Base-by-base conservation (phyloP, 2,888 invertebrate genomes). In the Nomada flava region DNA sequence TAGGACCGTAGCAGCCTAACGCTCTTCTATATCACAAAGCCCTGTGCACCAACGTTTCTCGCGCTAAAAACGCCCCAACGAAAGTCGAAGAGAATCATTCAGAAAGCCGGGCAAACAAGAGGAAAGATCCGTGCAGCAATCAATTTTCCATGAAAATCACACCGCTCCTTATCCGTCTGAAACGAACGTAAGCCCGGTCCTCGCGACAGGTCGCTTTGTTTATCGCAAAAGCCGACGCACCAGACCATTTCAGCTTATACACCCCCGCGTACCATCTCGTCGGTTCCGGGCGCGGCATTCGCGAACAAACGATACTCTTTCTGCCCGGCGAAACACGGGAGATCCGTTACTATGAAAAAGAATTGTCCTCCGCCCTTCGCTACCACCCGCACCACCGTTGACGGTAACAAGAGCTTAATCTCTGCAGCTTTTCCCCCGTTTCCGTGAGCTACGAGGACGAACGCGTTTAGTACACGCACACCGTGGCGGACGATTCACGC, bases 331-430 rank as follows among this genome's bases (percentile, higher is more conserved):
- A 69, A 65, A 83, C 70, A 68, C 82, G 69, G 69, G 69, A 73
- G 76, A 83, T 81, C 76, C 76, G 72, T 64, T 67, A 47, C 55
- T 79, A 76, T 70, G 80, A 78, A 78, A 77, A 84, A 82, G 74
- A 87, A 87, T 80, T 82, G 79, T 63, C 62, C 76, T 13, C 26
- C 69, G 53, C 13, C n/a, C 57, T 7, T 7, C n/a, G 13, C 23
- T 15, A 1, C 10, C 15, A 15, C 2, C 18, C 59, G 20, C n/a
- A 1, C 42, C 18, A 4, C 44, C 15, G 3, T 47, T 15, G 9
- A 57, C 57, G 76, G 71, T 82, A 83, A 87, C 87, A 81, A 85
- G 78, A 82, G 87, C 87, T 82, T 87, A 85, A 87, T 87, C 86
- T 85, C 80, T 76, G 75, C 76, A 74, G 80, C 77, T 85, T 79